phyloP scores from a whole-genome alignment of 2,797 vertebrate species.

The Parauchenoglanis ngamensis region DNA sequence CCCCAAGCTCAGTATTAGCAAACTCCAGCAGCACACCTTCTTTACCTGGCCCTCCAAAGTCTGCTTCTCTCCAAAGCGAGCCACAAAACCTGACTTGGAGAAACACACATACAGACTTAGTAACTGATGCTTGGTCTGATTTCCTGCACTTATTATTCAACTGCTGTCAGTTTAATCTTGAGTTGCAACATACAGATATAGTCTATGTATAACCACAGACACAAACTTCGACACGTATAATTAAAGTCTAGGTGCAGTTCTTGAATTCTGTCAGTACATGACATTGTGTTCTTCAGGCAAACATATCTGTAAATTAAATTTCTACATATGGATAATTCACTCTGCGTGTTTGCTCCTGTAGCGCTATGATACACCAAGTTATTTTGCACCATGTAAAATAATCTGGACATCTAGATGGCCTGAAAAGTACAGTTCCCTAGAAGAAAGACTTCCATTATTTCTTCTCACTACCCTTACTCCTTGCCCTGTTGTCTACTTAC shows the following conservation, averaged over 20 bases:
- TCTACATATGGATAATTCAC: neutral
- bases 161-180: neutral
- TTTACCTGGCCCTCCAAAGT: slow-evolving; percentile 69
- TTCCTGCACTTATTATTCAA: neutral
- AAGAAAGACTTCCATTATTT: neutral
- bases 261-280: neutral
- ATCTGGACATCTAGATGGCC: neutral
- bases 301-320: neutral
- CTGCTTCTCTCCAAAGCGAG: slow-evolving; percentile 70
- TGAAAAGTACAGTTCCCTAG: neutral
- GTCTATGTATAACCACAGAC: neutral
- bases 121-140: neutral
- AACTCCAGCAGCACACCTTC: slow-evolving; percentile 69
- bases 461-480: neutral
- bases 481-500: slow-evolving; percentile 61
- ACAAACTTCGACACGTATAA: neutral
- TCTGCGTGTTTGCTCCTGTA: too few species aligned
- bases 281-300: neutral
- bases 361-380: neutral
- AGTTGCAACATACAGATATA: neutral
- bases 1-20: slow-evolving; percentile 62
- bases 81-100: slow-evolving; percentile 70
- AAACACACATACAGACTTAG: slow-evolving; percentile 52
- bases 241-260: neutral
- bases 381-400: neutral